A percentile compares a stretch with the other conserved stretches of the same genome.
Evolutionary conservation across 1,140 invertebrate species (phyloP).

Genomic region (Drosophila baimaii): DNA sequence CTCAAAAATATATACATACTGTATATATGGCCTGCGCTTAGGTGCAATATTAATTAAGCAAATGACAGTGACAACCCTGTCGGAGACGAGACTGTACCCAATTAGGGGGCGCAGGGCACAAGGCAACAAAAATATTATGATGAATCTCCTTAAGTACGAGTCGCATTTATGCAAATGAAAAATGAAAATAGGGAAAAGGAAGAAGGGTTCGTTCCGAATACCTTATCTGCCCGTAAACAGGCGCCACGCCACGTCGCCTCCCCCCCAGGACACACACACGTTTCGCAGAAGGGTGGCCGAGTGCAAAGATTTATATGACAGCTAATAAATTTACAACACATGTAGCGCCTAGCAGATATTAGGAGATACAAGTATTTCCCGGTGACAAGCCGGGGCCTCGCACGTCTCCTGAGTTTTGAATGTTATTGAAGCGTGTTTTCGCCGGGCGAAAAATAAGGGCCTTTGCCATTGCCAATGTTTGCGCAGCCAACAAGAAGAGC

Average conservation of each 20-base stretch:
- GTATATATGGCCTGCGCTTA: slow-evolving; percentile 31
- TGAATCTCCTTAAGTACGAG: slow-evolving; percentile 66
- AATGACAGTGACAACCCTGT: slow-evolving; percentile 50
- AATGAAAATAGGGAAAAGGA: slow-evolving; percentile 37
- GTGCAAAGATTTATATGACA: slow-evolving; percentile 82
- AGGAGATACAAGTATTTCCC: slow-evolving; percentile 66
- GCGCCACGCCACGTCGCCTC: slow-evolving; percentile 6
- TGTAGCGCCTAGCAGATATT: slow-evolving; percentile 73
- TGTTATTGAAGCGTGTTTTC: slow-evolving; percentile 73
- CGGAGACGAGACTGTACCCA: slow-evolving; percentile 23
- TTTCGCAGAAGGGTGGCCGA: slow-evolving; percentile 53
- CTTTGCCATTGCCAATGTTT: slow-evolving; percentile 71
- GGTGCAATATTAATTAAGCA: slow-evolving; percentile 66
- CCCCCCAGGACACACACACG: slow-evolving; percentile 36
- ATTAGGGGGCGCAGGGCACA: slow-evolving; percentile 30
- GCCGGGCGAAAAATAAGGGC: slow-evolving; percentile 38
- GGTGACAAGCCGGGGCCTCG: slow-evolving; percentile 50
- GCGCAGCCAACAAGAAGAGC: slow-evolving; percentile 41
- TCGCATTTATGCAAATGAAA: slow-evolving; percentile 73
- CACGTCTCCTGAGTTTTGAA: slow-evolving; percentile 66
- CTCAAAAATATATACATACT: slow-evolving; percentile 24
- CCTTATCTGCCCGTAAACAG: slow-evolving; percentile 52
- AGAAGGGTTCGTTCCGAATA: slow-evolving; percentile 47
- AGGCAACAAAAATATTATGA: slow-evolving; percentile 52
- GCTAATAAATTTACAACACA: slow-evolving; percentile 83